A percentile compares a stretch with the other conserved stretches of the same genome.
These are phyloP conservation scores for Syritta pipiens DNA, from an alignment of 2,888 invertebrate species.

Conservation along the genomic window DNA sequence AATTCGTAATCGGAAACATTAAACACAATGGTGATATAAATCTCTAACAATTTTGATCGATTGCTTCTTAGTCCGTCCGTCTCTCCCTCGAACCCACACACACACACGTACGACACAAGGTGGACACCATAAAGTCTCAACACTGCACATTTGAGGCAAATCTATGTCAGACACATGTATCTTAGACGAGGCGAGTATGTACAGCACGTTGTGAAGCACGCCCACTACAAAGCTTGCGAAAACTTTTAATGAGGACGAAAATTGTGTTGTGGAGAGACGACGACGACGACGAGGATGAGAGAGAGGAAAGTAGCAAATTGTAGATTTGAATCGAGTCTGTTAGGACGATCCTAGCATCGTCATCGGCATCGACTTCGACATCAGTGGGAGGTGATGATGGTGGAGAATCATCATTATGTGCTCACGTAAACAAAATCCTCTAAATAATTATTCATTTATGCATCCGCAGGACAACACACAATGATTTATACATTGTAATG, in stretches of 20 bases:
- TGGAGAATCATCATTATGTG: conserved; percentile 55
- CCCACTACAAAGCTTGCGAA: conserved; percentile 52
- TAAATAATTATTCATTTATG: conserved; percentile 60
- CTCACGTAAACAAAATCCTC: conserved; percentile 59
- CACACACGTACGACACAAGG: neutral
- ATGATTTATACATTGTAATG: conserved; percentile 59
- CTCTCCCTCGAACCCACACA: neutral
- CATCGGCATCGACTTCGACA: neutral
- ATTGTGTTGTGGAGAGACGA: conserved; percentile 26
- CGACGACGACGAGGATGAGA: neutral
- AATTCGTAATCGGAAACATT: neutral
- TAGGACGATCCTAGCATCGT: conserved; percentile 2
- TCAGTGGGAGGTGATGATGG: conserved; percentile 23
- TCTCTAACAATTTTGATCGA: conserved; percentile 16
- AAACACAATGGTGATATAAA: conserved; percentile 16
- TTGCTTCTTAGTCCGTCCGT: neutral
- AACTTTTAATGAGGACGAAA: conserved; percentile 57
- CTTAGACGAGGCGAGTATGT: conserved; percentile 21
- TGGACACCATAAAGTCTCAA: conserved; percentile 31
- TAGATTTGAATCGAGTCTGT: conserved; percentile 39
- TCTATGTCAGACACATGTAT: conserved; percentile 56
- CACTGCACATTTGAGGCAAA: conserved; percentile 38
- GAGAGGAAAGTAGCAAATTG: conserved; percentile 43
- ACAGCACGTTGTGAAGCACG: conserved; percentile 21
- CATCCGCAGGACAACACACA: conserved; percentile 60